Evolutionary conservation across 1,140 invertebrate species (phyloP).

Genomic region (Drosophila setifemur): DNA sequence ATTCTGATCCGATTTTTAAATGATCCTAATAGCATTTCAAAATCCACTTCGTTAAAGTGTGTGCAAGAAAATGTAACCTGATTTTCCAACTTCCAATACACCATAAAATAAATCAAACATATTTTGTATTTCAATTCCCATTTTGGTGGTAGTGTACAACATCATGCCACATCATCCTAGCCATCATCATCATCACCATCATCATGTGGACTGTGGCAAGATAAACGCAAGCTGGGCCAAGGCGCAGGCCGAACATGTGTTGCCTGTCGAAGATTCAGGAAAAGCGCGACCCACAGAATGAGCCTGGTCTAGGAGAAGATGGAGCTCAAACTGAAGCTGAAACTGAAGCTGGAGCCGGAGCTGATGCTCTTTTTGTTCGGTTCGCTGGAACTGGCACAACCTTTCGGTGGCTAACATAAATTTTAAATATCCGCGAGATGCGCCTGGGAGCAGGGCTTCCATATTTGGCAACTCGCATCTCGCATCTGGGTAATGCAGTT

Average conservation of each 20-base stretch:
- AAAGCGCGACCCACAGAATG: constrained; percentile 34
- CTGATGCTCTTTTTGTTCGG: constrained; percentile 24
- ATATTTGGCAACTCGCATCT: constrained; percentile 25
- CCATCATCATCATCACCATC: constrained; percentile 36
- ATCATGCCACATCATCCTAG: constrained; percentile 23
- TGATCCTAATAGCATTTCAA: too few species aligned
- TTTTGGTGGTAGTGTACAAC: neutral
- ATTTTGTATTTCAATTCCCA: too few species aligned
- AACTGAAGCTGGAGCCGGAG: neutral
- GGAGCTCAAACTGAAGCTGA: neutral
- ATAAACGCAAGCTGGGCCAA: constrained; percentile 56
- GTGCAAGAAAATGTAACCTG: too few species aligned
- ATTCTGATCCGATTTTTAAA: too few species aligned
- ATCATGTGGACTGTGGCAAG: constrained; percentile 57
- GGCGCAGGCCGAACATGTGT: constrained; percentile 68
- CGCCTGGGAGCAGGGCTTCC: constrained; percentile 24
- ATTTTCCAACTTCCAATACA: too few species aligned
- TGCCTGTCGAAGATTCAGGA: constrained; percentile 52
- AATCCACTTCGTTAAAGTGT: too few species aligned
- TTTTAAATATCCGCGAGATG: constrained; percentile 65
- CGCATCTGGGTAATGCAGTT: constrained; percentile 63
- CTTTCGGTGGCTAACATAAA: constrained; percentile 61
- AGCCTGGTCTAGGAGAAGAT: constrained; percentile 10
- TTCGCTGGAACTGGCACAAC: constrained; percentile 46
- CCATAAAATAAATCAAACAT: too few species aligned